Percentiles rank a stretch among this genome's conserved stretches.
These are phyloP conservation scores for Dreissena polymorpha DNA, from an alignment of 1,140 invertebrate genomes.

Conservation along the genomic window DNA sequence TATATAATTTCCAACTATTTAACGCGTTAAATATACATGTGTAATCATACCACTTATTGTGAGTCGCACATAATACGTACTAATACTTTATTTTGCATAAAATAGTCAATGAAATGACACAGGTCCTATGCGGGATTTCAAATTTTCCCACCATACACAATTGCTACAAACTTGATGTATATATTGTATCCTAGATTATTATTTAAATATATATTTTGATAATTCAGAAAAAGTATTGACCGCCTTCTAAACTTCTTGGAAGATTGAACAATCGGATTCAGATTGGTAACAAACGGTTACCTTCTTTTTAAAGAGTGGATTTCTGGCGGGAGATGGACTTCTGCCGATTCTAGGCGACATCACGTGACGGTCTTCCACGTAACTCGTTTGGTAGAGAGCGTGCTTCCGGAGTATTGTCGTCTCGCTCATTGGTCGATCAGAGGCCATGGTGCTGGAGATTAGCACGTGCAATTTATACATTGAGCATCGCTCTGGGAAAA, in stretches of 20 bases:
- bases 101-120: too few species aligned
- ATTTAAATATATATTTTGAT: background rate
- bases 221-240: too few species aligned
- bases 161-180: too few species aligned
- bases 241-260: too few species aligned
- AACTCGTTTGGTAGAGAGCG: conserved; percentile 27
- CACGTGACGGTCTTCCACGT: background rate
- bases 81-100: too few species aligned
- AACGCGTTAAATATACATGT: background rate
- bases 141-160: too few species aligned
- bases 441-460: too few species aligned
- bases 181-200: background rate
- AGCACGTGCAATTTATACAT: too few species aligned
- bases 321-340: background rate
- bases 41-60: background rate
- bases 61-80: too few species aligned
- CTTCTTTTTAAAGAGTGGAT: background rate
- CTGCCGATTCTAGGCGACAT: background rate
- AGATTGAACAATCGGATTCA: background rate
- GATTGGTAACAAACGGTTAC: conserved; percentile 7
- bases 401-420: conserved; percentile 14
- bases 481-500: too few species aligned
- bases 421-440: conserved; percentile 14
- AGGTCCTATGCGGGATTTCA: too few species aligned
- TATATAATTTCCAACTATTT: background rate